These are phyloP conservation scores for Lasioglossum marginatum DNA, from an alignment of 2,888 invertebrate genomes.

Conservation along the genomic window DNA sequence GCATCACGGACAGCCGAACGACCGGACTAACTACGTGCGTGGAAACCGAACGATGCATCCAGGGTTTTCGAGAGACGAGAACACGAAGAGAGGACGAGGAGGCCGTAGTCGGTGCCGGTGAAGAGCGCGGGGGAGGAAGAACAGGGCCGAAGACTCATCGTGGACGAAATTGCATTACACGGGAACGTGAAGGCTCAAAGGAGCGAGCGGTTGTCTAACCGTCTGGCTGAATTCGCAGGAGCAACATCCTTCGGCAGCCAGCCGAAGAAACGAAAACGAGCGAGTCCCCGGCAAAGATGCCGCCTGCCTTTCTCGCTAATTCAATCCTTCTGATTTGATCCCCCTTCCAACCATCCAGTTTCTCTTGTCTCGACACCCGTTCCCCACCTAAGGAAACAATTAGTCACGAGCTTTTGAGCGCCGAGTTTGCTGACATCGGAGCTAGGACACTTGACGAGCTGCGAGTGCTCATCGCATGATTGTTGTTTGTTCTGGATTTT, in stretches of 20 bases:
- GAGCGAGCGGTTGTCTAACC: slow-evolving; percentile 17
- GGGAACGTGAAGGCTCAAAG: slow-evolving; percentile 27
- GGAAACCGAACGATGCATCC: slow-evolving; percentile 49
- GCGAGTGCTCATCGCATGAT: not conserved
- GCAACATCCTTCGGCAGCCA: slow-evolving; percentile 24
- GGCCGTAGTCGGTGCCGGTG: not conserved
- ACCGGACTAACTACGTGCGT: slow-evolving; percentile 52
- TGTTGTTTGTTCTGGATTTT: slow-evolving; percentile 2
- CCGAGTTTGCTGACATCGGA: slow-evolving; percentile 19
- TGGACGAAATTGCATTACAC: slow-evolving; percentile 53
- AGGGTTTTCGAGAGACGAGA: slow-evolving; percentile 8
- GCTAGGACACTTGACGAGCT: not conserved
- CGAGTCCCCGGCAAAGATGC: not conserved
- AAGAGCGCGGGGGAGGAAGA: not conserved
- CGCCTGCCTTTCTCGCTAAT: slow-evolving; percentile 23
- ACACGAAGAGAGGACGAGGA: not conserved
- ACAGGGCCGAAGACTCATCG: slow-evolving; percentile 20
- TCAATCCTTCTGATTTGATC: slow-evolving; percentile 36
- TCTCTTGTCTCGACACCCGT: not conserved
- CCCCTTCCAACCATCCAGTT: not conserved
- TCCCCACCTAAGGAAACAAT: slow-evolving; percentile 20
- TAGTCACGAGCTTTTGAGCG: slow-evolving; percentile 8
- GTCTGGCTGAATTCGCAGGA: slow-evolving; percentile 32
- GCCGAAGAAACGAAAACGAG: slow-evolving; percentile 9
- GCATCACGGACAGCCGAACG: slow-evolving; percentile 29